Base-by-base conservation (phyloP, 2,888 invertebrate species). In the Dendrolimus pini region DNA sequence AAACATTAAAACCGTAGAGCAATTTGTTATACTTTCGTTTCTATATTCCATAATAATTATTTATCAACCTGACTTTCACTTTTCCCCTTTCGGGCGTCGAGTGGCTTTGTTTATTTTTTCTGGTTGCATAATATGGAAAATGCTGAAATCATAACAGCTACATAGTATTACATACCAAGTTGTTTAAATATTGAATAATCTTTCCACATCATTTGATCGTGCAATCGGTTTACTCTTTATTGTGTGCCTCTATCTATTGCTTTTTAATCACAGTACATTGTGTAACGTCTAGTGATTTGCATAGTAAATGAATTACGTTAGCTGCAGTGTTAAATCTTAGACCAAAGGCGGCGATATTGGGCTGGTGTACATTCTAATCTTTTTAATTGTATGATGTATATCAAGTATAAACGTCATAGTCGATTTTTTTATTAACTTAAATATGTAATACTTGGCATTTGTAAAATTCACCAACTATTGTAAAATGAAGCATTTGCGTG, bases 11-110 rank as follows among this genome's bases (percentile, higher is more conserved):
- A 71, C 72, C 70, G 75, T 75, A 75, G 74, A 73, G 67, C 74
- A 74, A 80, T 83, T 81, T 76, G 79, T 79, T 76, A 76, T 80
- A 80, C 82, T 83, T 80, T 83, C 79, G 67, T 81, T 80, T 69
- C 77, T 78, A 77, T 76, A 73, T 73, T 69, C 72, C 75, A 77
- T 78, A 77, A 79, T 82, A 77, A 79, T 82, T 76, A 75, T 75
- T 79, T 72, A 78, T 72, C 68, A 67, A 68, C 67, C 74, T 68
- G 66, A 78, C 84, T 86, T 86, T 86, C 85, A 75, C 81, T 79
- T 77, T 74, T 77, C 64, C 62, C 71, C 65, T 80, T 78, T 77
- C 69, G 66, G 66, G 66, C 70, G 68, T 58, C 61, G 61, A 61
- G 54, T 59, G 59, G 55, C 30, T 57, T 55, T 56, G 57, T 55